Evolutionary conservation across 2,888 invertebrate genomes (phyloP).

Genomic region (Microdon myrmicae): DNA sequence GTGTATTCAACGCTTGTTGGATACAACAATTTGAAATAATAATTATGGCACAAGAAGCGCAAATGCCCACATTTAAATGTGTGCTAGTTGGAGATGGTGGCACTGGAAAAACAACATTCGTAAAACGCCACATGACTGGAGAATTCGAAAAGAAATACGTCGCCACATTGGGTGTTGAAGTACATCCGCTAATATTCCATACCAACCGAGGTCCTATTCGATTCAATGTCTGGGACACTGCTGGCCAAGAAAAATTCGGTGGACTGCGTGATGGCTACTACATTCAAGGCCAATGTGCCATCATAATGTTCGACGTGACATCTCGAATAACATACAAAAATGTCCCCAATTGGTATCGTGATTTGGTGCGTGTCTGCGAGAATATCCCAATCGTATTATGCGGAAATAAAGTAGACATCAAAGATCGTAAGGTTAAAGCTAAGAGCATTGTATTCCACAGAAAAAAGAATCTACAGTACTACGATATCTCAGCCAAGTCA

Average conservation of each 20-base stretch:
- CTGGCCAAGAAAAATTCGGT: slow-evolving; percentile 99
- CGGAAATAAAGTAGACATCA: slow-evolving; percentile 99
- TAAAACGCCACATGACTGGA: slow-evolving; percentile 98
- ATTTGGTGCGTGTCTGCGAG: slow-evolving; percentile 98
- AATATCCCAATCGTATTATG: slow-evolving; percentile 99
- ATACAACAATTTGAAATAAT: too few species aligned
- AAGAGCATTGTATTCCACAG: slow-evolving; percentile 99
- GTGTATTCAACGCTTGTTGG: too few species aligned
- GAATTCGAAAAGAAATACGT: slow-evolving; percentile 99
- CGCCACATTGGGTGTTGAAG: slow-evolving; percentile 98
- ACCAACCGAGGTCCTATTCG: slow-evolving; percentile 97
- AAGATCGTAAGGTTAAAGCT: slow-evolving; percentile 99
- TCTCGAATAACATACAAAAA: slow-evolving; percentile 99
- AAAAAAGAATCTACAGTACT: slow-evolving; percentile 99
- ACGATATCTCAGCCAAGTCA: slow-evolving; percentile 99
- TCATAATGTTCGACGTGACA: slow-evolving; percentile 99
- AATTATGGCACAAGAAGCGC: slow-evolving; percentile 78
- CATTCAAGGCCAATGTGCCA: slow-evolving; percentile 96
- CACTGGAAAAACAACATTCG: slow-evolving; percentile 99
- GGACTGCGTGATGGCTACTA: slow-evolving; percentile 99
- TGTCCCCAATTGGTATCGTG: slow-evolving; percentile 99
- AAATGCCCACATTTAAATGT: slow-evolving; percentile 95
- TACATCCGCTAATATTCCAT: slow-evolving; percentile 97
- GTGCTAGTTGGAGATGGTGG: slow-evolving; percentile 99
- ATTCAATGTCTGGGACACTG: slow-evolving; percentile 99